phyloP scores from a whole-genome alignment of 2,797 vertebrate species.

The Muraenolepis orangiensis region DNA sequence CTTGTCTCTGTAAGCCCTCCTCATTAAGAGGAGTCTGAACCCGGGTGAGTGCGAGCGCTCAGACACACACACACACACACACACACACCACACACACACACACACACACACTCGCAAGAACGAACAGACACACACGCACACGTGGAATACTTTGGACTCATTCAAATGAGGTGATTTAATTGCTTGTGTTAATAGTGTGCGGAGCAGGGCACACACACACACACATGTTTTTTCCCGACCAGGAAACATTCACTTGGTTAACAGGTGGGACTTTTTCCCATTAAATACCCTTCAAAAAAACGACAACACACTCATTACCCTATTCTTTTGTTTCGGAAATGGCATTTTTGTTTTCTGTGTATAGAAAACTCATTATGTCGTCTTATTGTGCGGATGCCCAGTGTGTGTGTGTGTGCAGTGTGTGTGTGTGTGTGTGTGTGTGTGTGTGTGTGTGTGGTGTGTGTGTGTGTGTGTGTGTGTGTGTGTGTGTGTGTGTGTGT shows the following conservation, averaged over 20 bases:
- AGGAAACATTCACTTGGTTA: conserved; percentile 68
- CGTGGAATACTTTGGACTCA: conserved; percentile 63
- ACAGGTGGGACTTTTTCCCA: conserved; percentile 72
- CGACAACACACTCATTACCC: conserved; percentile 5
- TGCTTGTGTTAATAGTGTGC: conserved; percentile 69
- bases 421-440: too few species aligned
- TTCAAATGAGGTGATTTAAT: conserved; percentile 79
- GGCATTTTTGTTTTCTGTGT: not conserved
- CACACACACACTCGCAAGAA: conserved; percentile 37
- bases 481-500: not conserved
- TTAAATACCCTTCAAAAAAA: conserved; percentile 2
- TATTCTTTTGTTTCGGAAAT: conserved; percentile 6
- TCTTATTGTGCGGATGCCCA: not conserved
- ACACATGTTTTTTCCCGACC: conserved; percentile 75
- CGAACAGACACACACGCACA: conserved; percentile 51
- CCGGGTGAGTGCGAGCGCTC: conserved; percentile 59
- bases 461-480: too few species aligned
- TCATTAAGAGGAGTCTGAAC: conserved; percentile 79
- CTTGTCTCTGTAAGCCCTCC: conserved; percentile 77
- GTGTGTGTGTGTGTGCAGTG: not conserved
- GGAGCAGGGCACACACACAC: conserved; percentile 55
- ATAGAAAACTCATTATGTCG: not conserved
- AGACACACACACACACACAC: conserved; percentile 37
- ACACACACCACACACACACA: conserved; percentile 3
- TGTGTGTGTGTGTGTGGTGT: too few species aligned